Evolutionary conservation across 1,140 invertebrate genomes (phyloP).

Genomic region (Drosophila guanche): DNA sequence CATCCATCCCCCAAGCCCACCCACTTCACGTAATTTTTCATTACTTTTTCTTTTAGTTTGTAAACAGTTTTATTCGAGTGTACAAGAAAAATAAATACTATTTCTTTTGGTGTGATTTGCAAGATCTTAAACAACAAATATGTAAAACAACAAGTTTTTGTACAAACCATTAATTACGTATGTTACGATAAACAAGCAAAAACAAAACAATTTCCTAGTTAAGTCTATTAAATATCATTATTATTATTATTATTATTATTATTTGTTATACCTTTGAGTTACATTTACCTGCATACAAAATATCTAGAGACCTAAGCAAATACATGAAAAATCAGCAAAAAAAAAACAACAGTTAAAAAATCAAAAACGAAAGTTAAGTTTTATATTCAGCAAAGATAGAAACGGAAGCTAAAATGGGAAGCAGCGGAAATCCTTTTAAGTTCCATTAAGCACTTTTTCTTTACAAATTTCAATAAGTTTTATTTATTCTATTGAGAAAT

Average conservation of each 20-base stretch:
- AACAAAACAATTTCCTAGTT: conserved; percentile 58
- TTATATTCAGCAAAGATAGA: conserved; percentile 32
- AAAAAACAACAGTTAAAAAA: conserved; percentile 34
- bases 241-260: conserved; percentile 49
- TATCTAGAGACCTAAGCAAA: conserved; percentile 61
- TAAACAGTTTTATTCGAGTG: conserved; percentile 45
- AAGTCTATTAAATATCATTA: conserved; percentile 39
- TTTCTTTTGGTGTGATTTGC: conserved; percentile 77
- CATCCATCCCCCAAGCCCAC: background rate
- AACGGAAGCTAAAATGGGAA: conserved; percentile 34
- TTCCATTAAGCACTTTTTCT: conserved; percentile 63
- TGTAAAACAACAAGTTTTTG: conserved; percentile 37
- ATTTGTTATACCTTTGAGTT: conserved; percentile 73
- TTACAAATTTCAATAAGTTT: conserved; percentile 66
- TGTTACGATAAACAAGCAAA: conserved; percentile 38
- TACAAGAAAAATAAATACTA: conserved; percentile 39
- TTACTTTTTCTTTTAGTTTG: conserved; percentile 46
- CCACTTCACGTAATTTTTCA: conserved; percentile 16
- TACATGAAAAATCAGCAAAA: conserved; percentile 31
- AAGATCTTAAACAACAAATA: conserved; percentile 69
- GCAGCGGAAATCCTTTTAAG: conserved; percentile 52
- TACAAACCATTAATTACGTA: conserved; percentile 34
- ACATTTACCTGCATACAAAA: conserved; percentile 69
- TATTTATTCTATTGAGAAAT: conserved; percentile 71
- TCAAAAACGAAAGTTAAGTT: conserved; percentile 37